Evolutionary conservation across 2,888 invertebrate genomes (phyloP), one percentile per base, ranked within the genome.

Genomic region (Philopedon plagiatum): DNA sequence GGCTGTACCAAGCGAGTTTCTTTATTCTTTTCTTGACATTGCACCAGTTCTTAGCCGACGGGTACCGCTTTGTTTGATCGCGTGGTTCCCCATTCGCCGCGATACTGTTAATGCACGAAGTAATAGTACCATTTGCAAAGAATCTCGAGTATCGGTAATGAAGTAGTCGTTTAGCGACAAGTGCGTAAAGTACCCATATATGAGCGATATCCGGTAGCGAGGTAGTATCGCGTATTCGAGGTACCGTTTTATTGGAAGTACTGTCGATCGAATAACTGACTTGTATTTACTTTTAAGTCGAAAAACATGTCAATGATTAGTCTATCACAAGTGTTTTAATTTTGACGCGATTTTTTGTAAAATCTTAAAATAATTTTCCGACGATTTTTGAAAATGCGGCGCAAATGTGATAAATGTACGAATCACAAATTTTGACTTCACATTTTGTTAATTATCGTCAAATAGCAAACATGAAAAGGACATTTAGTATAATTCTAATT

Each of bases 11-110:
- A 39, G 37, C 64, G 21, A 56, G 65, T 64, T 71, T 60, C 65
- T 65, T 71, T 65, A 51, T 60, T 71, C 60, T 58, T 64, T 32
- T 71, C 61, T 71, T 71, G 71, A 71, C 71, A 71, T 71, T 71
- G 71, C 71, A 71, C 71, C 51, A 65, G 49, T 71, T 71, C 54
- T 54, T 58, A 21, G 62, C 51, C 51, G 26, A 13, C 41, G 60
- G 46, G 34, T 19, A 62, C 46, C 32, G 32, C 61, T 61, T 60
- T 44, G 60, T 29, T 41, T 41, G 41, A 13, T 15, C 11, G 18
- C 32, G 41, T 46, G 61, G 61, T 49, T 68, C 51, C 49, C 68
- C 68, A 51, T 61, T 68, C 61, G 49, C 61, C 19, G 9, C 61
- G 32, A 32, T 46, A 46, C 61, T 46, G 44, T 13, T 32, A 29